Evolutionary conservation across 35 echinoderm and acorn worm genomes (phyloP), one percentile per base, ranked within the genome.

Genomic region (Nesometra sesokonis): DNA sequence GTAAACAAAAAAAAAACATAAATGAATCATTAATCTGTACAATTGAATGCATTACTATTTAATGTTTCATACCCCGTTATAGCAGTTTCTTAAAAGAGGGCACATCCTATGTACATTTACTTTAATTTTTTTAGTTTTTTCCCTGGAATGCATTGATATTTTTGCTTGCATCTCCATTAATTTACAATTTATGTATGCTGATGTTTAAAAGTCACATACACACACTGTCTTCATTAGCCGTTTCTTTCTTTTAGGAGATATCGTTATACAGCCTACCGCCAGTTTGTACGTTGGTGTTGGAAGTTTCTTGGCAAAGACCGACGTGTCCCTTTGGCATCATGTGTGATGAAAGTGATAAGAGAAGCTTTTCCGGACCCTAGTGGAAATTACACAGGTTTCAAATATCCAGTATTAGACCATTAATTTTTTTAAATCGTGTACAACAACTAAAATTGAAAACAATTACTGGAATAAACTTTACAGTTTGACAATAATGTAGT

Each of bases 211-310:
- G n/a, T n/a, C n/a, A n/a, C n/a, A n/a, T n/a, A n/a, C n/a, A n/a
- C n/a, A n/a, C n/a, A n/a, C n/a, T 13, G 13, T 13, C n/a, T 67
- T 67, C n/a, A n/a, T n/a, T n/a, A n/a, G n/a, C n/a, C n/a, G n/a
- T 23, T 67, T 36, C 35, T 78, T 33, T 21, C 30, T 78, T 78
- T 33, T 67, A 87, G 86, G 32, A 29, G 79, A 32, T 87, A 87
- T 37, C 17, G 86, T 0, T 87, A 87, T 32, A 80, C 32, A 36
- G 86, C 86, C n/a, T 87, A 87, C 37, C 52, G 86, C 19, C 86
- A 87, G 37, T 80, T 87, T 87, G 86, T 87, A 5, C 76, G 86
- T 17, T 87, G 76, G 86, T 87, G 86, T 38, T 87, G 86, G 77
- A 37, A 35, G 11, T 79, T 7, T 39, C 86, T 87, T 87, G 86